Evolutionary conservation across 2,113 vertebrate species (phyloP), one percentile per base, ranked within the genome.

Genomic region (Crotalus horridus): DNA sequence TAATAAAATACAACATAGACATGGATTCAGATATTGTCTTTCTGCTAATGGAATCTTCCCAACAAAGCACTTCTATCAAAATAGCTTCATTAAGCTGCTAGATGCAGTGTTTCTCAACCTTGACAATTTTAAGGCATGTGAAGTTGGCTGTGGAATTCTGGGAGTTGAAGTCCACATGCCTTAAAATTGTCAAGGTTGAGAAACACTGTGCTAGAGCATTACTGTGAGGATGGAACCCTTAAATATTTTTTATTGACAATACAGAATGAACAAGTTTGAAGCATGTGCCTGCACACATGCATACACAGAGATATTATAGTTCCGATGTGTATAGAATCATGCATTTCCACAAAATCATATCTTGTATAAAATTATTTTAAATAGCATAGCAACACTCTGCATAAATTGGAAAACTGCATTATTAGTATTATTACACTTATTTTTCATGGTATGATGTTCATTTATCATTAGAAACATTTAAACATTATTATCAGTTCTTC

Each of bases 331-430:
- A 51, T 23, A 85, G 55, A 91, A 59, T 61, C n/a, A 89, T 39
- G 46, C 59, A 69, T 55, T 87, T 64, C 46, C 81, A 90, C 86
- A 92, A 88, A 23, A 51, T 69, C 58, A 54, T 51, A 88, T 43
- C n/a, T 53, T 12, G 53, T 69, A 29, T n/a, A 88, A 88, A 69
- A 92, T 88, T 59, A 92, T 69, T 88, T 92, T 69, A 92, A 92
- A 69, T 54, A 69, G 46, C n/a, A 92, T 55, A 48, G 39, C 21
- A 88, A 69, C 69, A 61, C n/a, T 86, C 39, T 85, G 61, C 92
- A 81, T 39, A 89, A 92, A 93, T 15, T 33, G 0, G 0, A 13
- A 11, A 94, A 91, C 11, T 39, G 86, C 59, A 88, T 9, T 89
- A 51, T 1, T 93, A 48, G 33, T 17, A 90, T 17, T 93, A 89